Base-by-base conservation (phyloP, 2,888 invertebrate species). In the Magallana nippona region DNA sequence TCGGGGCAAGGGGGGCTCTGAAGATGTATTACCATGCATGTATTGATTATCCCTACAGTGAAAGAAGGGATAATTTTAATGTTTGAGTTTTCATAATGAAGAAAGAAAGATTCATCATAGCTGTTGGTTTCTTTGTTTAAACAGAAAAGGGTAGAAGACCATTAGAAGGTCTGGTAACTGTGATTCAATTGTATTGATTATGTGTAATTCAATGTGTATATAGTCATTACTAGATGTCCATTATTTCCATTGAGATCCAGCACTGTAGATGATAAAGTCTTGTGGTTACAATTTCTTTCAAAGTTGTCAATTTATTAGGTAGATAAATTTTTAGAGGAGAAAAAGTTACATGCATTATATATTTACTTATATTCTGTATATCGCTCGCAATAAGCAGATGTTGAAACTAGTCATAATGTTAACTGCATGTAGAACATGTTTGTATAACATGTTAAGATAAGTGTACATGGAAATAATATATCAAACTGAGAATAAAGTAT, bases 301-400 rank as follows among this genome's bases (percentile, higher is more conserved):
- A 60, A 60, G n/a, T 60, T 60, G 44, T 44, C n/a, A 19, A 60
- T 60, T 60, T 60, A 60, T 10, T 60, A n/a, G n/a, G 19, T 19
- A 60, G 60, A n/a, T 5, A 10, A 19, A 60, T 17, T 60, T 60
- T 60, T 44, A 44, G 44, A 8, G 5, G 5, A 44, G 44, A n/a
- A 60, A 60, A 60, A n/a, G n/a, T 60, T 8, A n/a, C n/a, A n/a
- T 60, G 13, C 15, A 15, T 60, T 44, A 44, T 44, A 44, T 44
- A 8, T 44, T 44, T 44, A 44, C n/a, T 10, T 71, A 71, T 71
- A 71, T 22, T 71, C 71, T 5, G 13, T 71, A 32, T 71, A 71
- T 71, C 71, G 19, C 32, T 71, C 15, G 71, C 71, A 71, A 71
- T 71, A 71, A 71, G 71, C 71, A 71, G 71, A 71, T 71, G 27